Base-by-base conservation (phyloP, 2,797 vertebrate species). In the Mus caroli region DNA sequence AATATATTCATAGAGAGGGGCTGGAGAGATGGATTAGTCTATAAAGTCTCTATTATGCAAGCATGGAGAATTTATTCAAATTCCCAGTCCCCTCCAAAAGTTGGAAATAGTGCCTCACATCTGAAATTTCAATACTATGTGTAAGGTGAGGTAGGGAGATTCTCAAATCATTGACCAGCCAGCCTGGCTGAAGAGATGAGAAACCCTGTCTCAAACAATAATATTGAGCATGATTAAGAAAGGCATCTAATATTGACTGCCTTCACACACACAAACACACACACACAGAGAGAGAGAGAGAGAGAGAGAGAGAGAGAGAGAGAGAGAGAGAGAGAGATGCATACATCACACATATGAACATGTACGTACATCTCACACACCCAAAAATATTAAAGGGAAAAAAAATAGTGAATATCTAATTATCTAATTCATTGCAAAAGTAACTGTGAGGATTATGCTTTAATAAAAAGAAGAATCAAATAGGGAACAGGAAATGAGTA, bases 361-460 rank as follows among this genome's bases (percentile, higher is more conserved):
- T 46, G 43, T 4, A 83, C 37, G 60, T 37, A 71, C 4, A 71
- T 71, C n/a, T 20, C 34, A 79, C 52, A n/a, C 50, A 22, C 17
- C 6, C 3, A 85, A 28, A 26, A 50, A 37, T 40, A 22, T 34
- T 28, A 71, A 54, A 56, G 34, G 34, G 50, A 6, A 19, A 64
- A 96, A 96, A 93, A 88, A 60, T 26, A 7, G 24, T 22, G 52
- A 56, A 24, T 92, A 84, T 31, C n/a, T 87, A 69, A 90, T 60
- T 92, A 84, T 31, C n/a, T 87, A 69, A 90, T 60, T 40, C 52
- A 92, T 78, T 17, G 52, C 77, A 88, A 88, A 96, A 93, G 34
- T 52, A 94, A 10, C 73, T 52, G 31, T 88, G 34, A 88, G 13
- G 28, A 56, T 14, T 54, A 88, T 12, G 43, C 1, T 54, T 62